Percentiles rank a stretch among this genome's conserved stretches.
These are phyloP conservation scores for Tetraodon nigroviridis DNA, from an alignment of 2,113 vertebrate genomes.

Conservation along the genomic window DNA sequence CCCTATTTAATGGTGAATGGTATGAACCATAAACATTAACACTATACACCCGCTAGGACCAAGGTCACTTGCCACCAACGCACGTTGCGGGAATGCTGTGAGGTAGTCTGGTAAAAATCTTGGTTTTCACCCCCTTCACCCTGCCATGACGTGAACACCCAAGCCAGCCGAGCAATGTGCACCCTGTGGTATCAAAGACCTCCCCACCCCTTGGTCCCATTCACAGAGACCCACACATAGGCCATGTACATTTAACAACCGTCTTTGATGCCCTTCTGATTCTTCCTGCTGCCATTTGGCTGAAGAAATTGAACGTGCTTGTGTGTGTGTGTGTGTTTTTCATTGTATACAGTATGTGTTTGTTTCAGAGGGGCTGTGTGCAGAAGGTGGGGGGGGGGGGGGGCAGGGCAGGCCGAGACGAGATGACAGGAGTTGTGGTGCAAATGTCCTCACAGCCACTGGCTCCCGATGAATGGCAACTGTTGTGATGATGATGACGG, in stretches of 20 bases:
- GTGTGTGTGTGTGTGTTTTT: slow-evolving; percentile 22
- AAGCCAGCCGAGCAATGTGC: slow-evolving; percentile 54
- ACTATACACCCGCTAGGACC: slow-evolving; percentile 51
- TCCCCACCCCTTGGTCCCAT: slow-evolving; percentile 53
- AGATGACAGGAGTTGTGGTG: slow-evolving; percentile 73
- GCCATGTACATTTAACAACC: slow-evolving; percentile 56
- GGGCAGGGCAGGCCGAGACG: slow-evolving; percentile 35
- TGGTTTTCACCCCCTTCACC: slow-evolving; percentile 46
- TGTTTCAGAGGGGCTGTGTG: slow-evolving; percentile 37
- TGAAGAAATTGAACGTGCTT: slow-evolving; percentile 41
- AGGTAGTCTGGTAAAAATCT: slow-evolving; percentile 51
- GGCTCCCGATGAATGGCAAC: slow-evolving; percentile 83
- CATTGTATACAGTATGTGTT: slow-evolving; percentile 28
- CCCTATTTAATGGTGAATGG: too few relatives aligned
- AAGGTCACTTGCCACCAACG: slow-evolving; percentile 71
- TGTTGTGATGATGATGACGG: slow-evolving; percentile 81
- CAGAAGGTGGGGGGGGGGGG: slow-evolving; percentile 29
- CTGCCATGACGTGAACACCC: slow-evolving; percentile 54
- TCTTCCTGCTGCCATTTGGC: slow-evolving; percentile 62
- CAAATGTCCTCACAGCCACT: slow-evolving; percentile 78
- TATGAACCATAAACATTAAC: too few relatives aligned
- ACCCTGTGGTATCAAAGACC: slow-evolving; percentile 53
- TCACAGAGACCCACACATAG: slow-evolving; percentile 65
- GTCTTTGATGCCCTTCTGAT: slow-evolving; percentile 68
- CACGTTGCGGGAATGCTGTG: slow-evolving; percentile 60